Percentiles rank a stretch among this genome's conserved stretches.
Evolutionary conservation across 2,113 vertebrate genomes (phyloP).

Genomic region (Ceyx melanurus): DNA sequence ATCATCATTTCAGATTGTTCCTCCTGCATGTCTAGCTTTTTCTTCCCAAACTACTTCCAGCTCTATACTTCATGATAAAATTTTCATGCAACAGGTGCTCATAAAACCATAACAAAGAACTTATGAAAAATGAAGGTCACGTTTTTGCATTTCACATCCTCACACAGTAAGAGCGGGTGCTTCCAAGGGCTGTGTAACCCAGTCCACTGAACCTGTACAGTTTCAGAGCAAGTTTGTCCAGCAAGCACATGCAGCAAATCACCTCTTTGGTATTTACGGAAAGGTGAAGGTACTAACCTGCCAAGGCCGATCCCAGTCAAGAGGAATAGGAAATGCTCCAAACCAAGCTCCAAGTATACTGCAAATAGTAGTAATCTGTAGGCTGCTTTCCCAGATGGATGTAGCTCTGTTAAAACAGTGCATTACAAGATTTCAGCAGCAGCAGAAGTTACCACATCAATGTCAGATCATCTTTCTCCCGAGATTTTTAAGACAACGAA

Average conservation of each 20-base stretch:
- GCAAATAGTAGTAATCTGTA: conserved; percentile 89
- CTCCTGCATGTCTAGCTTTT: not conserved
- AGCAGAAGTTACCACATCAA: not conserved
- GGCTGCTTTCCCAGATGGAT: conserved; percentile 93
- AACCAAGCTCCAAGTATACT: conserved; percentile 89
- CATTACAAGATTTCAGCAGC: not conserved
- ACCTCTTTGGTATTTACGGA: not conserved
- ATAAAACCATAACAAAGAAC: not conserved
- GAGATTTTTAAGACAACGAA: not conserved
- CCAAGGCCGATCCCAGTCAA: conserved; percentile 98
- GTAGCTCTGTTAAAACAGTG: conserved; percentile 79
- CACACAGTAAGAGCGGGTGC: not conserved
- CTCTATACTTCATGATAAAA: not conserved
- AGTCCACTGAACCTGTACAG: not conserved
- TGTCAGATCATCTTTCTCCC: not conserved
- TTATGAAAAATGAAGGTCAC: not conserved
- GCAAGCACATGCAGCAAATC: not conserved
- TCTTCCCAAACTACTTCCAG: not conserved
- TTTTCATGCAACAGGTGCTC: not conserved
- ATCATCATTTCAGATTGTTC: not conserved
- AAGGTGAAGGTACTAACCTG: conserved; percentile 81
- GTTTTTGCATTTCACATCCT: not conserved
- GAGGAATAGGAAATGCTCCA: conserved; percentile 93
- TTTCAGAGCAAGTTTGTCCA: not conserved
- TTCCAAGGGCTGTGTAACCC: not conserved